A percentile compares a stretch with the other conserved stretches of the same genome.
Evolutionary conservation across 2,113 vertebrate genomes (phyloP).

Genomic region (Megalops atlanticus): DNA sequence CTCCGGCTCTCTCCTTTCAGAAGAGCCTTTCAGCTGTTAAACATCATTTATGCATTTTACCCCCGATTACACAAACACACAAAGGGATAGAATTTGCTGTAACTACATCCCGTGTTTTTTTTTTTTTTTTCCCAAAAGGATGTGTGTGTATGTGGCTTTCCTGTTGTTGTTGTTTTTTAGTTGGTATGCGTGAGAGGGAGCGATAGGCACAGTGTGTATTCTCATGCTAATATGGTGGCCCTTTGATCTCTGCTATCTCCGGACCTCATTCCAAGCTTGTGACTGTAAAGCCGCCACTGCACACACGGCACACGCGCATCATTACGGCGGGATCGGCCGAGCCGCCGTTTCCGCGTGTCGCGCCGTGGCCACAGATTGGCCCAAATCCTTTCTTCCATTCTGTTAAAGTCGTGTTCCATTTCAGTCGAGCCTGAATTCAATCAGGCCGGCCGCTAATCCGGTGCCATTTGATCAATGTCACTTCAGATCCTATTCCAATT

Average conservation of each 20-base stretch:
- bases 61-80: not conserved
- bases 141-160: no score
- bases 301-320: not conserved
- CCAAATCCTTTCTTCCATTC: not conserved
- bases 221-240: not conserved
- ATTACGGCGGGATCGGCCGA: not conserved
- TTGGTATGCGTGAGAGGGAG: not conserved
- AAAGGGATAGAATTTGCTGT: not conserved
- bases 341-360: no score
- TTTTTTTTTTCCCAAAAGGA: no score
- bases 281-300: not conserved
- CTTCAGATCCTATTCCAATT: not conserved
- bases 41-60: slow-evolving; percentile 32
- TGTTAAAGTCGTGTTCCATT: not conserved
- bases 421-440: not conserved
- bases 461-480: no score
- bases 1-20: slow-evolving; percentile 46
- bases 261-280: not conserved
- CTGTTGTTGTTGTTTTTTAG: not conserved
- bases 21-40: slow-evolving; percentile 19
- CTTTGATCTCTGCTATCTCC: not conserved
- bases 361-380: not conserved
- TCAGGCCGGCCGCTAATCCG: not conserved
- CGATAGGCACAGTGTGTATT: not conserved
- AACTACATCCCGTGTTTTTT: no score